Evolutionary conservation across 2,113 vertebrate species (phyloP).

Genomic region (Megatriorchis doriae): DNA sequence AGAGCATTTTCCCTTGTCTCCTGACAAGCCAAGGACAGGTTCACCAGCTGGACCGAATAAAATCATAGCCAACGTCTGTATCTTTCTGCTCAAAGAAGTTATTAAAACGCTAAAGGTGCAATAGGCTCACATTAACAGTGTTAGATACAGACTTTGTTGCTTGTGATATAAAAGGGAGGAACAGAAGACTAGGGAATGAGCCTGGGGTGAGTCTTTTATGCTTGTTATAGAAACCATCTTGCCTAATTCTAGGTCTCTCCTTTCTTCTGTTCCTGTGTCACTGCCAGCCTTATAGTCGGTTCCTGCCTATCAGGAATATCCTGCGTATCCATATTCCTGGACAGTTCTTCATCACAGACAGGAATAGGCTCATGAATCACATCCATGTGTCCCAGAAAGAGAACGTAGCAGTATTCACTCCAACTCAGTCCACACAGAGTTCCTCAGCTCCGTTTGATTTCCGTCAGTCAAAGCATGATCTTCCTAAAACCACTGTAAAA

Average conservation of each 20-base stretch:
- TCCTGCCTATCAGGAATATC: not conserved
- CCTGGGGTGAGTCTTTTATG: not conserved
- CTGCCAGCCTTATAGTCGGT: not conserved
- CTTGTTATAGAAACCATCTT: not conserved
- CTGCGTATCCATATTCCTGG: not conserved
- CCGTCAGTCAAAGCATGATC: not conserved
- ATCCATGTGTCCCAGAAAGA: not conserved
- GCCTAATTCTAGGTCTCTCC: not conserved
- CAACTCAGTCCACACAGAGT: not conserved
- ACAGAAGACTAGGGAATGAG: not conserved
- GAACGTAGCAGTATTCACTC: not conserved
- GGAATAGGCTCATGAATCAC: not conserved
- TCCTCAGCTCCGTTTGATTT: not conserved
- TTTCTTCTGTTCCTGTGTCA: not conserved
- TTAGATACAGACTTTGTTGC: not conserved
- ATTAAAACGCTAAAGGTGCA: not conserved
- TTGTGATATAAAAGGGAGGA: not conserved
- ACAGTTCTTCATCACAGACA: not conserved
- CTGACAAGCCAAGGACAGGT: constrained; percentile 13
- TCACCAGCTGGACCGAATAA: not conserved
- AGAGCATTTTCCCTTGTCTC: not conserved
- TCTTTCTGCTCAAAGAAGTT: not conserved
- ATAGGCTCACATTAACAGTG: not conserved
- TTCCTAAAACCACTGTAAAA: not conserved
- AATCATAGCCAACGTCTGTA: not conserved